Conservation (phyloP, 2,113 vertebrate species). For the Oceanodroma tethys region DNA sequence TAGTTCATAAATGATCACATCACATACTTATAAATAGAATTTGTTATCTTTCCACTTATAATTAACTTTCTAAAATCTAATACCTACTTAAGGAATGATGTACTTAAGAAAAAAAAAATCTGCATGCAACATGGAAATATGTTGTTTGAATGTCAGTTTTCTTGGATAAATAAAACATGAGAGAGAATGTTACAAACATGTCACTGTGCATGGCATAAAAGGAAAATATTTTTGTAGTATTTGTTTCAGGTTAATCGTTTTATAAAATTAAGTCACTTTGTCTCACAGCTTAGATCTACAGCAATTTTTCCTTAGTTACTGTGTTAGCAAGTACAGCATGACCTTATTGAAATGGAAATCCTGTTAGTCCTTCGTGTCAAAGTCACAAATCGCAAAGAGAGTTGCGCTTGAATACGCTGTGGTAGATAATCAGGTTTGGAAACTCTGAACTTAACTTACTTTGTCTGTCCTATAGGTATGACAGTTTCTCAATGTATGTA, state of each 20-base stretch:
- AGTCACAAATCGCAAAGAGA: background rate
- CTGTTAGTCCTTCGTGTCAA: background rate
- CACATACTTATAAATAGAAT: background rate
- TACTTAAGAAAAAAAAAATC: background rate
- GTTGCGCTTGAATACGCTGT: background rate
- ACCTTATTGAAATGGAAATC: conserved; percentile 18
- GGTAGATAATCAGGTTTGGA: background rate
- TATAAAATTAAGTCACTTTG: background rate
- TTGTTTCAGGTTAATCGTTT: background rate
- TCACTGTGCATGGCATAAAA: background rate
- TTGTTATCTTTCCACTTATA: background rate
- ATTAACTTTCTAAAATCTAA: background rate
- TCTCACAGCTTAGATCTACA: background rate
- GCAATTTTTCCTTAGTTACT: background rate
- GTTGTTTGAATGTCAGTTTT: background rate
- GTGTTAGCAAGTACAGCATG: background rate
- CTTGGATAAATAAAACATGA: background rate
- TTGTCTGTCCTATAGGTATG: background rate
- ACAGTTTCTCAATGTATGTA: background rate
- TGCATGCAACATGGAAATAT: background rate
- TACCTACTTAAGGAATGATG: background rate
- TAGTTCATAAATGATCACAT: background rate
- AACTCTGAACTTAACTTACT: background rate
- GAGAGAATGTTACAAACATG: rapidly evolving
- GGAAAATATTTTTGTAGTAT: background rate